phyloP scores from a whole-genome alignment of 2,113 vertebrate species.

The Macaca mulatta region DNA sequence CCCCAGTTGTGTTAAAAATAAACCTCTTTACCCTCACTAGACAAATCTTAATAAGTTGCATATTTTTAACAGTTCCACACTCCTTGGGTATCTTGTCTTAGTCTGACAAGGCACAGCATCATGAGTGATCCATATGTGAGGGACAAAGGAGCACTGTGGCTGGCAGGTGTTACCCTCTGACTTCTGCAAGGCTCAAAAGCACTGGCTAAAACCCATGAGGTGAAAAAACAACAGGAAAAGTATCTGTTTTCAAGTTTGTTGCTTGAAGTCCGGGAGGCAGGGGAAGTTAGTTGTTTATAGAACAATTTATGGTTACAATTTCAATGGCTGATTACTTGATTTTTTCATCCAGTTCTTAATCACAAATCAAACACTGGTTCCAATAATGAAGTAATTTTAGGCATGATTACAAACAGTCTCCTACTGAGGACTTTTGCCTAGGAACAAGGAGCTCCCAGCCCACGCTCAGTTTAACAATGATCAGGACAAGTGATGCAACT shows the following conservation, averaged over 20 bases:
- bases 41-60: neutral
- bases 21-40: constrained; percentile 12
- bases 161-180: neutral
- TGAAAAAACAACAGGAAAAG: neutral
- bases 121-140: neutral
- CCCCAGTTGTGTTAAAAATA: neutral
- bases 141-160: neutral
- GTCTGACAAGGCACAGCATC: neutral
- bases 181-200: neutral
- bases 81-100: constrained; percentile 13
- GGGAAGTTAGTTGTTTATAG: constrained; percentile 59
- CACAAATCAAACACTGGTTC: constrained; percentile 65
- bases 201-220: neutral
- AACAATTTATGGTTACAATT: constrained; percentile 67
- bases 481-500: neutral
- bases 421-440: constrained; percentile 25
- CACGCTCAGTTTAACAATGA: neutral
- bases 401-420: constrained; percentile 67
- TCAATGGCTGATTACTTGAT: constrained; percentile 65
- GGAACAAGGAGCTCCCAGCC: constrained; percentile 18
- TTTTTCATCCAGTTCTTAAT: constrained; percentile 68
- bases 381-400: constrained; percentile 66
- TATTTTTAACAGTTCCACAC: neutral
- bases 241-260: constrained; percentile 66
- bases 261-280: neutral